phyloP scores from a whole-genome alignment of 2,888 invertebrate genomes.

The Operophtera brumata region DNA sequence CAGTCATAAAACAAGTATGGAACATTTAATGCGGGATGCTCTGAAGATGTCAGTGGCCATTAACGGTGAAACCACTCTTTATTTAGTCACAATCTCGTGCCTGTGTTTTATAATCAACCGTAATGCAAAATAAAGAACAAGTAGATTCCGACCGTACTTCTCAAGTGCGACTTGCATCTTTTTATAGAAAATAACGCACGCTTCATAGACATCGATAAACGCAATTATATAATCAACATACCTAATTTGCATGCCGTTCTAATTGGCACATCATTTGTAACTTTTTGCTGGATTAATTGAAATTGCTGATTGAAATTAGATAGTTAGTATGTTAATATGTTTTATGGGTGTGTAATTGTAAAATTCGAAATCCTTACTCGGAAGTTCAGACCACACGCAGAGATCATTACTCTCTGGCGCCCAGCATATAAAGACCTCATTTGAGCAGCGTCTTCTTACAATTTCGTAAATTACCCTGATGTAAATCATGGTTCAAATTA shows the following conservation, averaged over 20 bases:
- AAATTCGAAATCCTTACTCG: slow-evolving; percentile 49
- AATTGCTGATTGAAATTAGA: slow-evolving; percentile 54
- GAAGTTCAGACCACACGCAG: slow-evolving; percentile 62
- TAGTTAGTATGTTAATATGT: slow-evolving; percentile 50
- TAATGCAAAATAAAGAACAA: slow-evolving; percentile 47
- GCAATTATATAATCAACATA: slow-evolving; percentile 52
- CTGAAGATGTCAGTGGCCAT: slow-evolving; percentile 65
- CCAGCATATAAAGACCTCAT: slow-evolving; percentile 46
- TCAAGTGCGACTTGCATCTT: slow-evolving; percentile 36
- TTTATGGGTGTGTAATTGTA: slow-evolving; percentile 47
- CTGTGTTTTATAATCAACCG: slow-evolving; percentile 48
- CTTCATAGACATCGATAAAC: slow-evolving; percentile 51
- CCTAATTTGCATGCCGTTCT: slow-evolving; percentile 50
- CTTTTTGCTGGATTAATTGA: slow-evolving; percentile 51
- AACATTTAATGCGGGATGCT: slow-evolving; percentile 52
- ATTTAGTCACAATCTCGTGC: slow-evolving; percentile 60
- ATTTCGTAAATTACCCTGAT: slow-evolving; percentile 40
- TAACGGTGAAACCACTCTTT: slow-evolving; percentile 66
- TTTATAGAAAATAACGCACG: slow-evolving; percentile 45
- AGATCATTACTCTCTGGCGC: slow-evolving; percentile 49
- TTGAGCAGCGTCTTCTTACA: slow-evolving; percentile 39
- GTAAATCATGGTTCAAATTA: slow-evolving; percentile 41
- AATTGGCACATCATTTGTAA: slow-evolving; percentile 51
- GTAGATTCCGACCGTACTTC: slow-evolving; percentile 42
- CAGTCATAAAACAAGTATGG: slow-evolving; percentile 50